Evolutionary conservation across 1,140 invertebrate species (phyloP), one percentile per base, ranked within the genome.

Genomic region (Cotesia vestalis): DNA sequence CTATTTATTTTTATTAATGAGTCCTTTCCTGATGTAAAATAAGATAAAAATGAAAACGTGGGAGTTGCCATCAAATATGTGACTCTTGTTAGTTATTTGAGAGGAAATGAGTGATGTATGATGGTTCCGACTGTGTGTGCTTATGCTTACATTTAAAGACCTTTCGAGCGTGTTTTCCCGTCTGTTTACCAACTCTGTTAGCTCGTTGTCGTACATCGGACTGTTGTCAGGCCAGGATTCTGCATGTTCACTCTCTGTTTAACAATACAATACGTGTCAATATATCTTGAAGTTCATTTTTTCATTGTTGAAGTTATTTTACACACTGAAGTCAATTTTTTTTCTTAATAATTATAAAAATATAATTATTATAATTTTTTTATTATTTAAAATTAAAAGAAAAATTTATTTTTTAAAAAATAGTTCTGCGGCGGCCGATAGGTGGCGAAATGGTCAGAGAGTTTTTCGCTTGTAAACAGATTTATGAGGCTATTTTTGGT

Each of bases 111-210:
- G 78, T 83, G 80, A 83, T 83, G 72, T 79, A 78, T 76, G 76
- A 77, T 59, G 61, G 69, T 40, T 52, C 55, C 64, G 52, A 71
- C 62, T 71, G 76, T 76, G 77, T 66, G 63, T 53, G 79, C 79
- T 78, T 77, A 17, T 84, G 77, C 84, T 9, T 46, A 46, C 11
- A 46, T 46, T 46, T 46, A 6, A 46, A 46, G 8, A 46, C 11
- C 6, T 46, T 46, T 46, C 40, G 40, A 46, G 40, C 40, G 79
- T 81, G 67, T 73, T 77, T 76, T 79, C 80, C 84, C 84, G 83
- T 80, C 77, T 86, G 80, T 86, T 86, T 86, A 78, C 80, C 66
- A 73, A 84, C 78, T 76, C 77, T 86, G 83, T 86, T 85, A 85
- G 84, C 84, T 84, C 84, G 80, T 82, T 86, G 84, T 85, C 83